Base-by-base conservation (phyloP, 2,797 vertebrate species). In the Acanthurus leucopareius region DNA sequence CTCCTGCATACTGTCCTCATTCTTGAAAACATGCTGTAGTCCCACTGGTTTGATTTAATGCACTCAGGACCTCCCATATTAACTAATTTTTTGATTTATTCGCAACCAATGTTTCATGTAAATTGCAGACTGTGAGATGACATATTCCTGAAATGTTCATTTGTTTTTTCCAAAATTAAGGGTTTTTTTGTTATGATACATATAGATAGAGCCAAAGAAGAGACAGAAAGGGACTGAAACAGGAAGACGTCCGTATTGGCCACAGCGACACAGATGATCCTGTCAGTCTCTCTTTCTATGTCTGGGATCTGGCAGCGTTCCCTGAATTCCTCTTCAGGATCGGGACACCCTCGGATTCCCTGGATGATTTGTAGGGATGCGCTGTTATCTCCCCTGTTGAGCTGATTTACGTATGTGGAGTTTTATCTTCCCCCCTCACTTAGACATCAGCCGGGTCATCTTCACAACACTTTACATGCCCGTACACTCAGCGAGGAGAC, bases 351-450 rank as follows among this genome's bases (percentile, higher is more conserved):
- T 91, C 64, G 75, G 80, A 88, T 91, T 83, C 75, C 81, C 32
- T 3, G 40, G 72, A 70, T 91, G 93, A 94, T 92, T 93, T 93
- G 91, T 92, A 79, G 72, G 82, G 89, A 82, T 83, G 72, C 15
- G 76, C 85, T 78, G 87, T 88, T 92, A 88, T 84, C 88, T 65
- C 82, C 83, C 25, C 82, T 14, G 75, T 72, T 84, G 84, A 86
- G 65, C 83, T 91, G 93, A 94, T 94, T 94, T 93, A 93, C 86
- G 87, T 66, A 93, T 85, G 87, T 66, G n/a, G 14, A 82, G 77
- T 87, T 90, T 93, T 91, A 91, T 92, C 88, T 88, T 58, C 71
- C 75, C 75, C 85, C 77, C 77, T 88, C 88, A 90, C 90, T 92
- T 86, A 89, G 90, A 91, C 91, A 92, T 92, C 86, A 86, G 86